Evolutionary conservation across 1,140 invertebrate genomes (phyloP), one percentile per base, ranked within the genome.

Genomic region (Cydia splendana): DNA sequence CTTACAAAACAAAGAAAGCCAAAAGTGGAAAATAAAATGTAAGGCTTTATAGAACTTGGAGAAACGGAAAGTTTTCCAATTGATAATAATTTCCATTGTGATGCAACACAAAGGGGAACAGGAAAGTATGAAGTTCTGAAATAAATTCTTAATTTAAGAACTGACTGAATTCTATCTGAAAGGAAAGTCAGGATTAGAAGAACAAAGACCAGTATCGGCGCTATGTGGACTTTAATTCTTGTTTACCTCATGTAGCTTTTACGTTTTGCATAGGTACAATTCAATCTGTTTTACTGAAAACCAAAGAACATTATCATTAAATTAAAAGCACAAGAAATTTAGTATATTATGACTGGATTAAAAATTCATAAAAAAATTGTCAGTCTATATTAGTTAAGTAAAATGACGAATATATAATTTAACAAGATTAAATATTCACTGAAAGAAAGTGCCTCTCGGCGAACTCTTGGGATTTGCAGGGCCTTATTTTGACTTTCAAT

Each of bases 41-140:
- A 80, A 82, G 81, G 83, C 83, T 88, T 87, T 86, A 84, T 82
- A 81, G 80, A 87, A 88, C 75, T 84, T 85, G 84, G 81, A 80
- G 81, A 84, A 85, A 84, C 81, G 82, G 80, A 89, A 89, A 91
- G 82, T 89, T 91, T 88, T 89, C 87, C 88, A 88, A 91, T 89
- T 88, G 89, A 91, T 89, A 88, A 91, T 91, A 89, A 89, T 88
- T 91, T 88, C 84, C 86, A 89, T 91, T 91, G 87, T 91, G 86
- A 85, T 88, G 85, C 87, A 89, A 86, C 84, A 89, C 88, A 91
- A 89, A 88, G 84, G 85, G 77, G 81, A 85, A 84, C 85, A 85
- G 84, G 79, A 87, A 88, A 88, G 88, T 89, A 89, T 87, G 85
- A 88, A 89, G 85, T 89, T 91, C 82, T 83, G 85, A 89, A 91